Percentiles rank a stretch among this genome's conserved stretches.
Conservation (phyloP, 2,888 invertebrate genomes). For the Eupithecia centaureata region DNA sequence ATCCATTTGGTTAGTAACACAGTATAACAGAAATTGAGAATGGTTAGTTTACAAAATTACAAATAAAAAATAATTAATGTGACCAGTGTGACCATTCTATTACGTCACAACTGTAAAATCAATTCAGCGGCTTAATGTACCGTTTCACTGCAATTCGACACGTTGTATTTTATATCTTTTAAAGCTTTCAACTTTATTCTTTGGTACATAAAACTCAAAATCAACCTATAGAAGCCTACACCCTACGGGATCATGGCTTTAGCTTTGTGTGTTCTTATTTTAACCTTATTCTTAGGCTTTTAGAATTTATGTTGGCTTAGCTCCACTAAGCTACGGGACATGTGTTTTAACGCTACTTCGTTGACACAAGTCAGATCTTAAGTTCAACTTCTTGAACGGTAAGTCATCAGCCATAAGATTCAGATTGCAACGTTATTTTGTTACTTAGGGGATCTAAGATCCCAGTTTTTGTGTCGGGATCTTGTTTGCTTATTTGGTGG, state of each 20-base stretch:
- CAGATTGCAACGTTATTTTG: not conserved
- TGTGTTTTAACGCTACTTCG: not conserved
- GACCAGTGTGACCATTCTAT: not conserved
- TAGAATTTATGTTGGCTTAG: not conserved
- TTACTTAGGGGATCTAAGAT: constrained; percentile 24
- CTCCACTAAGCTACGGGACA: not conserved
- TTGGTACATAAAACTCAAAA: constrained; percentile 10
- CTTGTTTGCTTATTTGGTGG: constrained; percentile 38
- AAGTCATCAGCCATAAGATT: not conserved
- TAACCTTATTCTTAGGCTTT: not conserved
- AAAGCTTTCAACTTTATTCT: constrained; percentile 18
- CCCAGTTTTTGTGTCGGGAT: constrained; percentile 35
- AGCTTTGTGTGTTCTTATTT: constrained; percentile 16
- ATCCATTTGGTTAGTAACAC: no score
- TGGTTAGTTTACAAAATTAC: no score
- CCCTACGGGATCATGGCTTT: constrained; percentile 7
- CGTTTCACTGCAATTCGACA: constrained; percentile 39
- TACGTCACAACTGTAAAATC: constrained; percentile 35
- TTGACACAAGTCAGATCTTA: not conserved
- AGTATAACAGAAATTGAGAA: no score
- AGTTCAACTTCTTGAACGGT: constrained; percentile 12
- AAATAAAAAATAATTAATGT: no score
- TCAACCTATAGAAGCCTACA: not conserved
- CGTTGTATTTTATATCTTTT: constrained; percentile 37
- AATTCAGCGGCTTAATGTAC: constrained; percentile 40